phyloP scores from a whole-genome alignment of 2,113 vertebrate genomes.

The Neolamprologus tretocephalus region DNA sequence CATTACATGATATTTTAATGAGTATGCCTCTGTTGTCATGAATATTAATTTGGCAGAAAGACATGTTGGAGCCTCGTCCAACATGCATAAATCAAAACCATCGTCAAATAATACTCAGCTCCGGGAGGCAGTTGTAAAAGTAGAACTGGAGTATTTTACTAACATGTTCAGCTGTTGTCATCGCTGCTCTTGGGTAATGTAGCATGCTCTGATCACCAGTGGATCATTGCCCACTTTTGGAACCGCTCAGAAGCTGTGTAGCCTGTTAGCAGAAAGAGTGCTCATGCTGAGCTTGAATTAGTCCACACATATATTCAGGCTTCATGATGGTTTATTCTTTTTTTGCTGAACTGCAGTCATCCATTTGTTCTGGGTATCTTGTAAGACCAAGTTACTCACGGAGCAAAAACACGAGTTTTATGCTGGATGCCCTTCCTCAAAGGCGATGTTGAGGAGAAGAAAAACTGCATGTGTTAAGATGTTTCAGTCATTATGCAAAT shows the following conservation, averaged over 20 bases:
- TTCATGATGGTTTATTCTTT: background rate
- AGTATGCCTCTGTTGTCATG: background rate
- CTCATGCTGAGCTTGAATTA: background rate
- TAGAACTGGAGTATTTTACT: background rate
- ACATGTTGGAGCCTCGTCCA: background rate
- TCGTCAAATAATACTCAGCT: background rate
- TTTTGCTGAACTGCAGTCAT: background rate
- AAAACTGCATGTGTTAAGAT: background rate
- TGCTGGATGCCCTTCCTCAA: background rate
- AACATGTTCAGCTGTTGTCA: background rate
- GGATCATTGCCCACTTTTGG: background rate
- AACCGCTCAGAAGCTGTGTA: background rate
- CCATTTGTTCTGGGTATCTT: background rate
- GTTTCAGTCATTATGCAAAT: background rate
- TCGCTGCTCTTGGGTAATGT: background rate
- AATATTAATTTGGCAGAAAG: background rate
- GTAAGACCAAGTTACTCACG: fast-evolving
- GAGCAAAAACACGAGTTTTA: background rate
- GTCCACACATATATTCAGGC: background rate
- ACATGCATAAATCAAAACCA: background rate
- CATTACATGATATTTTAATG: background rate
- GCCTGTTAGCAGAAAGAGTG: background rate
- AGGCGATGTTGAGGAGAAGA: background rate
- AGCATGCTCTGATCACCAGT: background rate
- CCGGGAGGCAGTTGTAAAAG: background rate